Percentiles rank a stretch among this genome's conserved stretches.
Evolutionary conservation across 2,113 vertebrate genomes (phyloP).

Genomic region (Plotosus lineatus): DNA sequence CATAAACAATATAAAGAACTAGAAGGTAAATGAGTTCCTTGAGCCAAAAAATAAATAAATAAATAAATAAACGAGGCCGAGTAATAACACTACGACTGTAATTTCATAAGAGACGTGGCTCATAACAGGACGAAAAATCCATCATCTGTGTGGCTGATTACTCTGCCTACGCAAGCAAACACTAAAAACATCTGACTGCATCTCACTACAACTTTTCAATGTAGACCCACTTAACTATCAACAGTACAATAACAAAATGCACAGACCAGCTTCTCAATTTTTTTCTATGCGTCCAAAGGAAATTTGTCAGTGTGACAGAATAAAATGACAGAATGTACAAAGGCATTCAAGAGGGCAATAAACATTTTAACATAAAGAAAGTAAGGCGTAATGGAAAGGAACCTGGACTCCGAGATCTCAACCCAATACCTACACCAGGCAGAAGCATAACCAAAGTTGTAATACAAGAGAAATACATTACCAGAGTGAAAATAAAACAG

Average conservation of each 20-base stretch:
- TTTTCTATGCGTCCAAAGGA: not conserved
- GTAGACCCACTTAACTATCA: not conserved
- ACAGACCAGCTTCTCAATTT: not conserved
- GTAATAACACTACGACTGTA: not conserved
- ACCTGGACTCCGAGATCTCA: not conserved
- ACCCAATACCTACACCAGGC: not conserved
- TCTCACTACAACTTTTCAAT: not conserved
- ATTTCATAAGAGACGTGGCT: constrained; percentile 7
- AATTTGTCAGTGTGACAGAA: not conserved
- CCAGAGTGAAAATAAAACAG: not conserved
- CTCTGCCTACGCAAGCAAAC: not conserved
- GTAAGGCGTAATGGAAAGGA: not conserved
- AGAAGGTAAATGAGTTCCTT: not conserved
- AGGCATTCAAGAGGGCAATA: not conserved
- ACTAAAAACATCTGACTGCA: not conserved
- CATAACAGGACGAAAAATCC: constrained; percentile 10
- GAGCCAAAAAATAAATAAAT: not conserved
- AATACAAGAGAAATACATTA: not conserved
- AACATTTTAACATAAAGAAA: not conserved
- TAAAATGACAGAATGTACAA: not conserved
- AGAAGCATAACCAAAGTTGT: not conserved
- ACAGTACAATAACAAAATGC: not conserved
- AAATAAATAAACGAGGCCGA: not conserved
- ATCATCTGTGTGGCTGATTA: constrained; percentile 35
- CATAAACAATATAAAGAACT: not conserved